A percentile compares a stretch with the other conserved stretches of the same genome.
Evolutionary conservation across 2,113 vertebrate species (phyloP).

Genomic region (Ailurus styani): DNA sequence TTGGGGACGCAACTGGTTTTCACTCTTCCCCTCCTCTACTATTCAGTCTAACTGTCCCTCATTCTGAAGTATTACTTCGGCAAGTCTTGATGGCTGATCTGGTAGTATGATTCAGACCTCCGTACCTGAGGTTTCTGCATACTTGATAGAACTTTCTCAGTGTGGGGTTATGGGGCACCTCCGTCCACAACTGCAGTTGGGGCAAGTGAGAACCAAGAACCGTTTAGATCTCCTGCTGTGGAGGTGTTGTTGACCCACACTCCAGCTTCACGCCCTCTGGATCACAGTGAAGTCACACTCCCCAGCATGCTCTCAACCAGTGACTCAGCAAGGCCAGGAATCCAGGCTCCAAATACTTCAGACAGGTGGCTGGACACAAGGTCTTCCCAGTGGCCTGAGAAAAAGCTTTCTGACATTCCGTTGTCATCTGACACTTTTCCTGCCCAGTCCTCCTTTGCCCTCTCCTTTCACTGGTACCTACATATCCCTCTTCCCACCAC

Average conservation of each 20-base stretch:
- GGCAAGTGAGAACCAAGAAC: neutral
- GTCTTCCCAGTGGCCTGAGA: neutral
- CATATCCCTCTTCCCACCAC: too few relatives aligned
- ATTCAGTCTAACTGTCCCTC: neutral
- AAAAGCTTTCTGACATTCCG: neutral
- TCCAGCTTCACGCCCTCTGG: neutral
- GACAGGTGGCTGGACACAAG: neutral
- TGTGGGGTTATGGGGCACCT: neutral
- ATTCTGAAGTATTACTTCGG: neutral
- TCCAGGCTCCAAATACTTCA: neutral
- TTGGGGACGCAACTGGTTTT: neutral
- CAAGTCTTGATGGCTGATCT: neutral
- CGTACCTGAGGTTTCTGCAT: too few relatives aligned
- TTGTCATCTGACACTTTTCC: neutral
- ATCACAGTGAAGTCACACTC: neutral
- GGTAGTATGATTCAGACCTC: neutral
- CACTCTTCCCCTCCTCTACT: too few relatives aligned
- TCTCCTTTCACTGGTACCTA: neutral
- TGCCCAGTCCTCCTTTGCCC: too few relatives aligned
- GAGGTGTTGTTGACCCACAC: fast-evolving
- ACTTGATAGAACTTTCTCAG: neutral
- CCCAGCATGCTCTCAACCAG: neutral
- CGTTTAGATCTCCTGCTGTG: neutral
- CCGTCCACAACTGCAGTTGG: neutral
- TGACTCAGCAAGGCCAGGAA: too few relatives aligned